A percentile compares a stretch with the other conserved stretches of the same genome.
Conservation (phyloP, 2,797 vertebrate genomes). For the Cryptoblepharus egeriae region DNA sequence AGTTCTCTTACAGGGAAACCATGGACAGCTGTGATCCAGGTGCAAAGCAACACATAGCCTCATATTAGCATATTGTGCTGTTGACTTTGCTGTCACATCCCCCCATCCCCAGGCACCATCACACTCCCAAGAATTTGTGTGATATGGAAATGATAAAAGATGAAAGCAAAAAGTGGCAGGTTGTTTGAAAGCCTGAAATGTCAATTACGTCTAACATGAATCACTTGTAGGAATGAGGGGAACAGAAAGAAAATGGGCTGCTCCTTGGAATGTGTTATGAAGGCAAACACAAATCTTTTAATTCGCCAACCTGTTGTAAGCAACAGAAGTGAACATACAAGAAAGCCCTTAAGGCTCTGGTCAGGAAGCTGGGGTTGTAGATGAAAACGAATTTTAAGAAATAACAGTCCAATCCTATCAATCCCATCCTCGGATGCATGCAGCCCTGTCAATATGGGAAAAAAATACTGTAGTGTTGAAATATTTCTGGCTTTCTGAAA, state of each 20-base stretch:
- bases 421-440: too few species aligned
- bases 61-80: too few species aligned
- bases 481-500: neutral
- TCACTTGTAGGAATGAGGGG: conserved; percentile 12
- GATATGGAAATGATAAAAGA: conserved; percentile 20
- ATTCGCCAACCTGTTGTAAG: neutral
- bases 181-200: conserved; percentile 34
- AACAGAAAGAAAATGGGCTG: conserved; percentile 7
- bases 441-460: too few species aligned
- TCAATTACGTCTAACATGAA: conserved; percentile 29
- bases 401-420: too few species aligned
- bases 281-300: conserved; percentile 20
- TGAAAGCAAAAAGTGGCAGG: conserved; percentile 19
- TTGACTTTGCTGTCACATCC: neutral
- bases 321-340: neutral
- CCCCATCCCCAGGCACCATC: neutral
- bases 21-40: neutral
- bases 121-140: neutral
- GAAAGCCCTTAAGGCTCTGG: neutral
- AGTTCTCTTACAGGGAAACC: too few species aligned
- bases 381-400: neutral
- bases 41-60: neutral
- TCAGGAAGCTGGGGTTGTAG: neutral
- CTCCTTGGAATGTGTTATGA: conserved; percentile 25
- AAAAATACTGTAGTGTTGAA: neutral